Evolutionary conservation across 2,797 vertebrate species (phyloP).

Genomic region (Anabacerthia variegaticeps): DNA sequence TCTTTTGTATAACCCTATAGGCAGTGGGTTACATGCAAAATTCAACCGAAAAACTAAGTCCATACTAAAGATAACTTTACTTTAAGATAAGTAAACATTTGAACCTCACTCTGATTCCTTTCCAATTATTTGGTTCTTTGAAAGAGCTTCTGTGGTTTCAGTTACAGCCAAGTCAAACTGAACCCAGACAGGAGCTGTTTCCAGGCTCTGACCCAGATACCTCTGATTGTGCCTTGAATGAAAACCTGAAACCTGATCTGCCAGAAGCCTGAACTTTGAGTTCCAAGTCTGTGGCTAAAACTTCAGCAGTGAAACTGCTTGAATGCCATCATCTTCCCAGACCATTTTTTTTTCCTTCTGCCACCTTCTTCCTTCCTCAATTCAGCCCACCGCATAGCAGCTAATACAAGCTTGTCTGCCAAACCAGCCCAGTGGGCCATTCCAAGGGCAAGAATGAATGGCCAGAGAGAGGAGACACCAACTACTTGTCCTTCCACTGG

Average conservation of each 20-base stretch:
- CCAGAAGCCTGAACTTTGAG: background rate
- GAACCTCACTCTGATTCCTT: background rate
- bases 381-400: background rate
- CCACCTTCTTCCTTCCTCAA: background rate
- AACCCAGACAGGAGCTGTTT: background rate
- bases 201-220: background rate
- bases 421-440: background rate
- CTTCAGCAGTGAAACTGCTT: background rate
- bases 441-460: background rate
- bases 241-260: slow-evolving; percentile 1
- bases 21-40: background rate
- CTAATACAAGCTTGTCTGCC: background rate
- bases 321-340: background rate
- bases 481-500: background rate
- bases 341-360: background rate
- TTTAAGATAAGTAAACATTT: background rate
- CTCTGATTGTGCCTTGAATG: background rate
- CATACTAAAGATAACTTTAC: background rate
- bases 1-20: background rate
- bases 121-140: background rate
- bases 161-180: background rate
- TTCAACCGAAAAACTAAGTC: background rate
- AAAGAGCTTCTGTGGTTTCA: background rate
- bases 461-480: background rate
- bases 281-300: background rate